Evolutionary conservation across 2,797 vertebrate genomes (phyloP).

Genomic region (Otolemur crassicaudatus): DNA sequence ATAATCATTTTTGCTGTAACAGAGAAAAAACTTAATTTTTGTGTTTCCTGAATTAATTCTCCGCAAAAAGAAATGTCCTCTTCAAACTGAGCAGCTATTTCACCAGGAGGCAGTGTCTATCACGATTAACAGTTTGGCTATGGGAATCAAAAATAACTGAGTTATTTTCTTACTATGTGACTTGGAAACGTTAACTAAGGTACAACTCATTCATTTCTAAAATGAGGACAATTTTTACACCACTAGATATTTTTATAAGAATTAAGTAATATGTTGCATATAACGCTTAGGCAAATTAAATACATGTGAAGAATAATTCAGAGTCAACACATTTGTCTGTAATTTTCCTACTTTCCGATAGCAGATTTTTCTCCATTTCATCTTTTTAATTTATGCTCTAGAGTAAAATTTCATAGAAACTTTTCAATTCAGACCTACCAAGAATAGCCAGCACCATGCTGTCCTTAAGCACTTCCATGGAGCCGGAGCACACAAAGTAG

Average conservation of each 20-base stretch:
- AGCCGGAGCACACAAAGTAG: conserved; percentile 98
- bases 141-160: neutral
- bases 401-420: neutral
- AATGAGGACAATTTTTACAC: neutral
- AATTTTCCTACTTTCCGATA: neutral
- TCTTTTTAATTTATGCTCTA: neutral
- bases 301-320: neutral
- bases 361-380: fast-evolving
- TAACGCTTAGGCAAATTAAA: neutral
- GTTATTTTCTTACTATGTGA: neutral
- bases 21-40: conserved; percentile 40
- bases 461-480: conserved; percentile 98
- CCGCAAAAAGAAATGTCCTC: neutral
- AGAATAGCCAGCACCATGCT: conserved; percentile 97
- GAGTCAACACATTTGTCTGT: neutral
- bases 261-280: neutral
- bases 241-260: neutral
- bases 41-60: neutral
- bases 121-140: neutral
- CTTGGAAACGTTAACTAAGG: neutral
- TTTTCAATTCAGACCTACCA: conserved; percentile 88
- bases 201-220: neutral
- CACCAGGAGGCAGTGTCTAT: neutral
- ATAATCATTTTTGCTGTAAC: neutral
- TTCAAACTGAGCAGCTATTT: neutral